Percentiles rank a stretch among this genome's conserved stretches.
These are phyloP conservation scores for Drosophila monieri DNA, from an alignment of 2,888 invertebrate species.

Conservation along the genomic window DNA sequence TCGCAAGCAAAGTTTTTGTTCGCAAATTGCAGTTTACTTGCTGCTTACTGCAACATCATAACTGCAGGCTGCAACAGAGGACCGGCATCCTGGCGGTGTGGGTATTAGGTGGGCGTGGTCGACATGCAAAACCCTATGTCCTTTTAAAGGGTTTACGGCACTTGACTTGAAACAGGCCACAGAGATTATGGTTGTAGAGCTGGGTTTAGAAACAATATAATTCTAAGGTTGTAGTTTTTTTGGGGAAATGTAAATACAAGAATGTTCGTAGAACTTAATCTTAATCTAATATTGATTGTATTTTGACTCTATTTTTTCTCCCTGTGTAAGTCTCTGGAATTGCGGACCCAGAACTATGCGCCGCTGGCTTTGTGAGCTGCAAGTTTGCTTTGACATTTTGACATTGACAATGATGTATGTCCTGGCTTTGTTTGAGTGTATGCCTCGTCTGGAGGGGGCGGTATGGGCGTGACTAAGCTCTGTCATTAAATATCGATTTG, in stretches of 20 bases:
- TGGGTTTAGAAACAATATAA: not conserved
- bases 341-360: conserved; percentile 27
- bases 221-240: not conserved
- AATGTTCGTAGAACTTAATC: too few relatives aligned
- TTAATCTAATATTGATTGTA: too few relatives aligned
- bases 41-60: conserved; percentile 65
- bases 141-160: conserved; percentile 53
- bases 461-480: conserved; percentile 51
- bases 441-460: conserved; percentile 19
- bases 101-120: conserved; percentile 54
- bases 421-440: conserved; percentile 42
- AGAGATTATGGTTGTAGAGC: not conserved
- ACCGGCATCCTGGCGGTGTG: not conserved
- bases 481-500: conserved; percentile 76
- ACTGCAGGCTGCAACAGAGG: conserved; percentile 50
- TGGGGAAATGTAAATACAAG: too few relatives aligned
- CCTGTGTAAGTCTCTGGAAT: conserved; percentile 10
- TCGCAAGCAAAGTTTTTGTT: conserved; percentile 51
- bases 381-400: conserved; percentile 80
- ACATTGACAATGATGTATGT: conserved; percentile 82
- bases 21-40: conserved; percentile 68
- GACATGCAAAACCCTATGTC: conserved; percentile 44
- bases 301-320: too few relatives aligned
- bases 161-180: conserved; percentile 43
- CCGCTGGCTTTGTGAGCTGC: conserved; percentile 52